These are phyloP conservation scores for Drosophila cyrtoloma DNA, from an alignment of 2,888 invertebrate genomes.

Conservation along the genomic window DNA sequence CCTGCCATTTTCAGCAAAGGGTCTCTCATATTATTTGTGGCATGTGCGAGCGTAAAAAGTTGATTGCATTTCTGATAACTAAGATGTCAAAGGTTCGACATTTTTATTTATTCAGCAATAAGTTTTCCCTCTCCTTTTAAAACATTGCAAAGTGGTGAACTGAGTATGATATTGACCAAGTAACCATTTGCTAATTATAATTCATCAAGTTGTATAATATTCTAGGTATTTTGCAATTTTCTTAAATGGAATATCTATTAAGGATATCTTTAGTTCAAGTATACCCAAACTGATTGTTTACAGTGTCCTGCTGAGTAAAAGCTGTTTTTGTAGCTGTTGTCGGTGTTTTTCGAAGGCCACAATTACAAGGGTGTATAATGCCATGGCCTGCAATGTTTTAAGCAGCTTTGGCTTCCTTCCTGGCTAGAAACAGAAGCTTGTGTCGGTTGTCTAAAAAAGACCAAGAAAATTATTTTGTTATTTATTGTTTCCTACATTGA, in stretches of 20 bases:
- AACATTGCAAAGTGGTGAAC: neutral
- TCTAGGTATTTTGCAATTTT: neutral
- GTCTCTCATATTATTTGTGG: constrained; percentile 17
- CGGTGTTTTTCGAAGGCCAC: constrained; percentile 51
- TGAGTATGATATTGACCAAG: neutral
- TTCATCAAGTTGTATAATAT: neutral
- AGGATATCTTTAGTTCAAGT: constrained; percentile 18
- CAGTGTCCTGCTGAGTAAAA: neutral
- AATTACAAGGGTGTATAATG: constrained; percentile 68
- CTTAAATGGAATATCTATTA: neutral
- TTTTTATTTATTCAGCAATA: neutral
- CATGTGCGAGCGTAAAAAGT: constrained; percentile 15
- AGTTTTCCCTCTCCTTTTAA: neutral
- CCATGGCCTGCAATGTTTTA: constrained; percentile 42
- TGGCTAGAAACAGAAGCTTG: constrained; percentile 16
- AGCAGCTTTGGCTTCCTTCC: constrained; percentile 41
- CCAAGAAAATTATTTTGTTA: constrained; percentile 47
- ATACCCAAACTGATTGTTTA: neutral
- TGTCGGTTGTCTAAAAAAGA: constrained; percentile 19
- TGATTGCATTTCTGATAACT: constrained; percentile 24
- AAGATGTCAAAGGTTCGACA: constrained; percentile 18
- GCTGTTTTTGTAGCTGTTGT: constrained; percentile 21
- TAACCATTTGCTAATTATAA: neutral
- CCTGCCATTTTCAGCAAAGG: constrained; percentile 27
- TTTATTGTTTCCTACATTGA: constrained; percentile 36